Evolutionary conservation across 2,888 invertebrate genomes (phyloP).

Genomic region (Aleiodes testaceus): DNA sequence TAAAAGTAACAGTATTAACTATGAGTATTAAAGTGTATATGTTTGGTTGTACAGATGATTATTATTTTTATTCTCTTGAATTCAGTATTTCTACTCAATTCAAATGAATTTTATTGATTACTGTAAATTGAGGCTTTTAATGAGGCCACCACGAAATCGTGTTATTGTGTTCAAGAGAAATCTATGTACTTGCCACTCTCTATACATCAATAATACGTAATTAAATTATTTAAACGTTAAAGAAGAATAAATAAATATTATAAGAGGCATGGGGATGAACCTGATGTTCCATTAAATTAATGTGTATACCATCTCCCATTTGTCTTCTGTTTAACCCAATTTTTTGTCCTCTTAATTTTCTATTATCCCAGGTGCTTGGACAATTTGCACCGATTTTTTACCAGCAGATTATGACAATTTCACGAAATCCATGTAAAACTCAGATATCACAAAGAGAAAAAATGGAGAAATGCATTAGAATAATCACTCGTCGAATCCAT

Average conservation of each 20-base stretch:
- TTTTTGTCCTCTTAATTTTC: too few relatives aligned
- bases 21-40: too few relatives aligned
- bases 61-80: not conserved
- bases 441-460: not conserved
- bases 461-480: not conserved
- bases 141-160: constrained; percentile 20
- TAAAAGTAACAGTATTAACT: too few relatives aligned
- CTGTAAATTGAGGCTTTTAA: constrained; percentile 17
- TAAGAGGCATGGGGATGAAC: constrained; percentile 3
- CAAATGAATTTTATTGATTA: not conserved
- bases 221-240: constrained; percentile 23
- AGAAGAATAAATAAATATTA: constrained; percentile 11
- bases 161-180: constrained; percentile 36
- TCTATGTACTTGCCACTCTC: constrained; percentile 26
- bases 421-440: too few relatives aligned
- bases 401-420: not conserved
- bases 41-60: too few relatives aligned
- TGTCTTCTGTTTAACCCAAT: too few relatives aligned
- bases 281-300: too few relatives aligned
- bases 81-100: not conserved
- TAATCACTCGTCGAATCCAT: not conserved
- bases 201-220: constrained; percentile 23
- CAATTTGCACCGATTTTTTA: not conserved
- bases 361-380: not conserved
- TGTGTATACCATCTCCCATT: too few relatives aligned